These are phyloP conservation scores for Rhinopomastus cyanomelas DNA, from an alignment of 2,113 vertebrate species.

Conservation along the genomic window DNA sequence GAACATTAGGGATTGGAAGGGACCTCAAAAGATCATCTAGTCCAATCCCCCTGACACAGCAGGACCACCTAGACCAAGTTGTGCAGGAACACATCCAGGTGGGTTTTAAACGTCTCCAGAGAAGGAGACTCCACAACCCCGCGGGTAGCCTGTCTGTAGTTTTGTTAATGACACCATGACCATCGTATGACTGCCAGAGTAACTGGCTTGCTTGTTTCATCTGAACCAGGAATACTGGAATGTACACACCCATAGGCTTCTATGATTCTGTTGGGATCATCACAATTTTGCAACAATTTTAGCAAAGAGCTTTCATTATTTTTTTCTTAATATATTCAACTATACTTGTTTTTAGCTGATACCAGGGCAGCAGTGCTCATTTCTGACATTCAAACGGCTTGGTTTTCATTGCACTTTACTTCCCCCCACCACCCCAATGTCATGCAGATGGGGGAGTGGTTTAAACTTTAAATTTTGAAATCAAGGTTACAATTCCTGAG, in stretches of 20 bases:
- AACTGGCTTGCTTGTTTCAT: background rate
- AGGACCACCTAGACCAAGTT: no score
- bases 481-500: background rate
- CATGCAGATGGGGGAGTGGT: accelerated
- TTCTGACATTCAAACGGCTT: background rate
- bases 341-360: background rate
- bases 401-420: background rate
- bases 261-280: background rate
- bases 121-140: no score
- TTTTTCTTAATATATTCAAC: no score
- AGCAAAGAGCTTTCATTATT: background rate
- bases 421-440: background rate
- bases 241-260: background rate
- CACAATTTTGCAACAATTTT: background rate
- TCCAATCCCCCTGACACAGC: no score
- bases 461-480: background rate
- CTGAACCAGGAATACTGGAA: background rate
- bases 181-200: background rate
- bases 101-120: no score
- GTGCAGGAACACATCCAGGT: no score
- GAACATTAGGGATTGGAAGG: no score
- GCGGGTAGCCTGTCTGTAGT: background rate
- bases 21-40: no score
- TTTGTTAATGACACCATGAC: background rate
- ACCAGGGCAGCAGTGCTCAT: background rate